phyloP scores from a whole-genome alignment of 2,888 invertebrate genomes.

The Acrobasis repandana region DNA sequence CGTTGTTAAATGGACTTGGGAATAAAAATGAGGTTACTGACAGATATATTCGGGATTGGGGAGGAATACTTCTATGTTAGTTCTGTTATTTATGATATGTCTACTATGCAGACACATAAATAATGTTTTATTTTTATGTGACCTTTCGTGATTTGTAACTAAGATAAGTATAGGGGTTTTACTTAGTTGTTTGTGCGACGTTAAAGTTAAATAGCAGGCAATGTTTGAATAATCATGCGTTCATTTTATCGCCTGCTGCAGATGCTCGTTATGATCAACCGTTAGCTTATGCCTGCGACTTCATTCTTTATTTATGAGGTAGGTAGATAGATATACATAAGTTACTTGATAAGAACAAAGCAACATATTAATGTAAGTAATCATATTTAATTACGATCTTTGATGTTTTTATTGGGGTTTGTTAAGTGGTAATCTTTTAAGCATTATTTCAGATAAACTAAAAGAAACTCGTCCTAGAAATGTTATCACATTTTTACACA shows the following conservation, averaged over 20 bases:
- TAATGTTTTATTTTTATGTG: background rate
- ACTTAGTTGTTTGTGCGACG: background rate
- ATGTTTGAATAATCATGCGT: background rate
- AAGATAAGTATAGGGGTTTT: background rate
- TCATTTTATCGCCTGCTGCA: background rate
- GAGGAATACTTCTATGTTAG: background rate
- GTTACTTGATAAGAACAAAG: no score
- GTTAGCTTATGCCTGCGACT: background rate
- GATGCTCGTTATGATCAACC: background rate
- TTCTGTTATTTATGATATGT: background rate
- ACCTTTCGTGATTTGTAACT: background rate
- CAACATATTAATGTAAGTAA: no score
- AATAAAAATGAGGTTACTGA: background rate
- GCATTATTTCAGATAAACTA: no score
- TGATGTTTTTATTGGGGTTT: no score
- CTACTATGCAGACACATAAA: background rate
- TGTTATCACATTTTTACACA: no score
- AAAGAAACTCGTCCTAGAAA: no score
- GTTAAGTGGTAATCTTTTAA: no score
- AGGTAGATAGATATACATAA: no score
- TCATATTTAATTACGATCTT: no score
- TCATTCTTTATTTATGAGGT: background rate
- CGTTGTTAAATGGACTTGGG: background rate
- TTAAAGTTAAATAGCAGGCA: background rate
- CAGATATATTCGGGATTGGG: background rate